A percentile compares a stretch with the other conserved stretches of the same genome.
These are phyloP conservation scores for Sinopyrophorus schimmeli DNA, from an alignment of 2,888 invertebrate genomes.

Conservation along the genomic window DNA sequence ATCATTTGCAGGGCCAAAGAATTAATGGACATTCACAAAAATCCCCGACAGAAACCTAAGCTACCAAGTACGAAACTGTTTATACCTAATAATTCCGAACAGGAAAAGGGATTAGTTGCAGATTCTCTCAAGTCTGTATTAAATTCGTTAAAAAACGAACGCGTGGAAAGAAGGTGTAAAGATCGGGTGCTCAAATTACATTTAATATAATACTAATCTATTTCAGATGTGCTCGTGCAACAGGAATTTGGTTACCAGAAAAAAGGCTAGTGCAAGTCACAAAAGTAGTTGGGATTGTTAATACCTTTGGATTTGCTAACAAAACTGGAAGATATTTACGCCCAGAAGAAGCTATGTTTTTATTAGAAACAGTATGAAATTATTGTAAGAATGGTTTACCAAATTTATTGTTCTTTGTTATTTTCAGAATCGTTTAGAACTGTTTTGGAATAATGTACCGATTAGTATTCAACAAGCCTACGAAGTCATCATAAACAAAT, in stretches of 20 bases:
- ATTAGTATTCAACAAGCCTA: slow-evolving; percentile 71
- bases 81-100: slow-evolving; percentile 31
- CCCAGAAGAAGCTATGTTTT: slow-evolving; percentile 68
- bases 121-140: slow-evolving; percentile 34
- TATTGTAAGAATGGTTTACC: slow-evolving; percentile 2
- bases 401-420: slow-evolving; percentile 9
- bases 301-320: slow-evolving; percentile 47
- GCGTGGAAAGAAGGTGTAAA: slow-evolving; percentile 46
- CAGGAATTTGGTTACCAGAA: slow-evolving; percentile 44
- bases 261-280: slow-evolving; percentile 40
- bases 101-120: slow-evolving; percentile 31
- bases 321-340: slow-evolving; percentile 52
- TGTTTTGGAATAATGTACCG: slow-evolving; percentile 61
- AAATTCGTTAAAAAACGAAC: slow-evolving; percentile 32
- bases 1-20: slow-evolving; percentile 42
- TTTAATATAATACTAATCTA: background rate
- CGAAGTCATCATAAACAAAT: slow-evolving; percentile 54
- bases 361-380: slow-evolving; percentile 69
- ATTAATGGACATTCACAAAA: slow-evolving; percentile 44
- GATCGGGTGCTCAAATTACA: background rate
- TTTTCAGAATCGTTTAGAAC: slow-evolving; percentile 65
- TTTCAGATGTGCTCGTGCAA: slow-evolving; percentile 44
- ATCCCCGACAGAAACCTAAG: slow-evolving; percentile 43
- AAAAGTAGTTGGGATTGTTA: slow-evolving; percentile 42
- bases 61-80: slow-evolving; percentile 42